Conservation (phyloP, 2,888 invertebrate species). For the Apodemia mormo region DNA sequence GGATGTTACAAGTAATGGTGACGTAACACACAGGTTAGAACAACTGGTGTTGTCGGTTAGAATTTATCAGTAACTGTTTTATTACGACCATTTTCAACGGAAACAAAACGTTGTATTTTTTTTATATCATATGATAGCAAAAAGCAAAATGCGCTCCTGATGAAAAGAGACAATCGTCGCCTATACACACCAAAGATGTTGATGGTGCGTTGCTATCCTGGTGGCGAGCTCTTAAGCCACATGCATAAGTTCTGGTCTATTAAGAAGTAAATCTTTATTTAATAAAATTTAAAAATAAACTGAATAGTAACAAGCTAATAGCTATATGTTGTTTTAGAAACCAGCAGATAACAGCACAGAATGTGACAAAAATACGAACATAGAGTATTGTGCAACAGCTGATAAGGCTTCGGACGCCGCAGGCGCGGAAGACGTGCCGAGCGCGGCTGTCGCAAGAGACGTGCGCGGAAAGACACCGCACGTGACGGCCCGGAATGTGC, state of each 20-base stretch:
- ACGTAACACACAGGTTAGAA: no score
- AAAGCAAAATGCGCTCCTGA: no score
- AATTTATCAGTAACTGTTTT: no score
- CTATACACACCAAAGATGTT: no score
- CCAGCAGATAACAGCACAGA: background rate
- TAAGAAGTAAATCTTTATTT: background rate
- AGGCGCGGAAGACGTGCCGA: slow-evolving; percentile 13
- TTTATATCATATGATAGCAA: no score
- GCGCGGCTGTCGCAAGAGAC: slow-evolving; percentile 21
- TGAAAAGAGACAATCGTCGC: no score
- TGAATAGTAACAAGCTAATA: background rate
- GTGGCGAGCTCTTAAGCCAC: no score
- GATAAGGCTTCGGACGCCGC: slow-evolving; percentile 8
- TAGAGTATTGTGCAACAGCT: background rate
- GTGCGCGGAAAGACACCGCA: slow-evolving; percentile 22
- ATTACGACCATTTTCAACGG: background rate
- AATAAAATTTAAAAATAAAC: background rate
- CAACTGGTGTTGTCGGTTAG: no score
- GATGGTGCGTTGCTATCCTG: no score
- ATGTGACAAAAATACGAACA: slow-evolving; percentile 7
- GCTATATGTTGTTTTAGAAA: background rate
- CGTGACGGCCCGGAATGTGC: slow-evolving; percentile 30
- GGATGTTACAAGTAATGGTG: no score
- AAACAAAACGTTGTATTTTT: background rate
- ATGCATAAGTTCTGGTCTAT: no score